phyloP scores from a whole-genome alignment of 1,140 invertebrate species.

The Goniozus legneri region DNA sequence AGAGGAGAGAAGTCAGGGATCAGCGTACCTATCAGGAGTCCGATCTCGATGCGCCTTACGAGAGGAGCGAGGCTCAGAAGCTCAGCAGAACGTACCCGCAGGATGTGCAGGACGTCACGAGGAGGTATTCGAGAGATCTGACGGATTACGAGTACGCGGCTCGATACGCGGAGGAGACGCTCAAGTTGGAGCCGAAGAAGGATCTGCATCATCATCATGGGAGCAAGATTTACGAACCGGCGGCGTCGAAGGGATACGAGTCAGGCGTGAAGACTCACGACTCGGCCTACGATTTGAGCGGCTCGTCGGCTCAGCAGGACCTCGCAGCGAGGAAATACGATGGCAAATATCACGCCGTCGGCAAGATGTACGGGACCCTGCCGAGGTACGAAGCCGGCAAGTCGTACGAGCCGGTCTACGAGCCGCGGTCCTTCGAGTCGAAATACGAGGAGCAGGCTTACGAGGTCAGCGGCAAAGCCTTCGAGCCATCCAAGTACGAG shows the following conservation, averaged over 20 bases:
- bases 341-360: constrained; percentile 36
- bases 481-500: constrained; percentile 44
- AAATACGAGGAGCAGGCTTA: constrained; percentile 37
- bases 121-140: constrained; percentile 44
- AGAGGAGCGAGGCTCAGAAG: constrained; percentile 38
- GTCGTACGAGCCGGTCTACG: constrained; percentile 25
- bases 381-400: constrained; percentile 44
- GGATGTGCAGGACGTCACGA: constrained; percentile 32
- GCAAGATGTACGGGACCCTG: constrained; percentile 45
- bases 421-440: constrained; percentile 25
- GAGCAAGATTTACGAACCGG: constrained; percentile 32
- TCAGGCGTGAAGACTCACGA: constrained; percentile 49
- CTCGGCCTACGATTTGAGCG: constrained; percentile 40
- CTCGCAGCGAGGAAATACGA: constrained; percentile 32
- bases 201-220: constrained; percentile 33
- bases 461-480: constrained; percentile 25
- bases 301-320: constrained; percentile 28
- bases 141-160: constrained; percentile 45
- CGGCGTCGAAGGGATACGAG: constrained; percentile 43
- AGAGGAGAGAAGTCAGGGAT: constrained; percentile 19
- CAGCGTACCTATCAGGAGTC: constrained; percentile 46
- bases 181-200: constrained; percentile 48
- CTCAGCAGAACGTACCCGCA: constrained; percentile 29
- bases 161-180: constrained; percentile 44
- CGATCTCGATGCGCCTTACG: constrained; percentile 46